Base-by-base conservation (phyloP, 2,113 vertebrate species). In the Catharus minimus region DNA sequence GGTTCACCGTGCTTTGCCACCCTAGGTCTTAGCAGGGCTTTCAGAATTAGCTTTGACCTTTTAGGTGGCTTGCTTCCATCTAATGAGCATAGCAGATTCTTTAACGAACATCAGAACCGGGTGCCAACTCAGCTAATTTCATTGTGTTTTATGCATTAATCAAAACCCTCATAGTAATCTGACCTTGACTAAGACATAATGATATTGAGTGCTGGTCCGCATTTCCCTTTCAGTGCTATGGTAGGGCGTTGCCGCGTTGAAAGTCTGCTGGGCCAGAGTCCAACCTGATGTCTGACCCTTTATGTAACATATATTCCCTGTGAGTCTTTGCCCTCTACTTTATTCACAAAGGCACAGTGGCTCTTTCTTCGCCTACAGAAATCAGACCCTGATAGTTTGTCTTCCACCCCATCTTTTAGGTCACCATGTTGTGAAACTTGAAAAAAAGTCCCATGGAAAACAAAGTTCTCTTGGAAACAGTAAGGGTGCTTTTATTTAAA, bases 1-100 rank as follows among this genome's bases (percentile, higher is more conserved):
- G 53, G 15, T 53, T 94, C 53, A 74, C 27, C 49, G 33, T 61
- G 38, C 50, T 76, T 86, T 89, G 65, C 52, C 3, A 7, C 44
- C 20, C 28, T 43, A 57, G 74, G 38, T 68, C 65, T 71, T 78
- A 88, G 74, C 13, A 46, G 47, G 65, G 60, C 61, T 91, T 90
- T 92, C 58, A 53, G 80, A 95, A 93, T 96, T 86, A 91, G 5
- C 38, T 86, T 73, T 94, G 86, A 96, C 93, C 79, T 95, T 96
- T 89, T 67, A 82, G 92, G 55, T 87, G 60, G 50, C 67, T 95
- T 88, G 39, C 57, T 92, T 94, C 77, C 52, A 76, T 68, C 88
- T 95, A 89, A 95, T 77, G 88, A 95, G 76, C 83, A 47, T 58
- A 60, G 85, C 78, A 80, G 68, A 79, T 76, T 77, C 89, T 75